Conservation (phyloP, 2,797 vertebrate genomes). For the Notamacropus eugenii region DNA sequence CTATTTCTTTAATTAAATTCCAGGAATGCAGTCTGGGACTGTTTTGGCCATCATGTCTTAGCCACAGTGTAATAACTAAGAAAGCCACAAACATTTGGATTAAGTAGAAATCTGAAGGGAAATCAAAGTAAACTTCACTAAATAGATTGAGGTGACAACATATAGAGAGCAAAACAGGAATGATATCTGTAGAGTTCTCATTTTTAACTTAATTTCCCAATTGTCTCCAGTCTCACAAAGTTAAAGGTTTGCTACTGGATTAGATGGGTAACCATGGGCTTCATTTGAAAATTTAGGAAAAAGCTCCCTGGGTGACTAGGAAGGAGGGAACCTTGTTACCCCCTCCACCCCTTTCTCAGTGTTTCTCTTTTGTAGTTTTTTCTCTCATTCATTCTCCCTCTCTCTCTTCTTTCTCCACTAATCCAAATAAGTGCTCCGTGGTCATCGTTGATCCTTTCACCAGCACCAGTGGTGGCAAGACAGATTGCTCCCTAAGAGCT, state of each 20-base stretch:
- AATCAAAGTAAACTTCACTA: not conserved
- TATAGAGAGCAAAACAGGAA: not conserved
- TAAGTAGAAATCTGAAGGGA: not conserved
- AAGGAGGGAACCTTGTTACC: not conserved
- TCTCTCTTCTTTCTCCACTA: not conserved
- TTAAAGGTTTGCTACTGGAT: not conserved
- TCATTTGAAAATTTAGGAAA: not conserved
- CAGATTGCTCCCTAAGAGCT: not conserved
- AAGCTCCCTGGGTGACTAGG: not conserved
- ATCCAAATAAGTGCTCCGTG: not conserved
- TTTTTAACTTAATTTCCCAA: not conserved
- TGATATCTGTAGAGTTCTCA: not conserved
- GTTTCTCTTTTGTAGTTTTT: not conserved
- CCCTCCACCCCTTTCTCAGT: not conserved
- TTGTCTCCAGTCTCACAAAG: not conserved
- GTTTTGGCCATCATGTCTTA: not conserved
- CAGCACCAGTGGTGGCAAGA: not conserved
- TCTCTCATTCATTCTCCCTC: not conserved
- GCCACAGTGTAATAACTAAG: not conserved
- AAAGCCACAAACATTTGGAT: not conserved
- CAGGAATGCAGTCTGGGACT: not conserved
- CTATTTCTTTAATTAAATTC: not conserved
- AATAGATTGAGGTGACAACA: not conserved
- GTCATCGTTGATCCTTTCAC: not conserved
- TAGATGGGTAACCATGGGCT: not conserved